Base-by-base conservation (phyloP, 2,888 invertebrate species). In the Mythimna impura region DNA sequence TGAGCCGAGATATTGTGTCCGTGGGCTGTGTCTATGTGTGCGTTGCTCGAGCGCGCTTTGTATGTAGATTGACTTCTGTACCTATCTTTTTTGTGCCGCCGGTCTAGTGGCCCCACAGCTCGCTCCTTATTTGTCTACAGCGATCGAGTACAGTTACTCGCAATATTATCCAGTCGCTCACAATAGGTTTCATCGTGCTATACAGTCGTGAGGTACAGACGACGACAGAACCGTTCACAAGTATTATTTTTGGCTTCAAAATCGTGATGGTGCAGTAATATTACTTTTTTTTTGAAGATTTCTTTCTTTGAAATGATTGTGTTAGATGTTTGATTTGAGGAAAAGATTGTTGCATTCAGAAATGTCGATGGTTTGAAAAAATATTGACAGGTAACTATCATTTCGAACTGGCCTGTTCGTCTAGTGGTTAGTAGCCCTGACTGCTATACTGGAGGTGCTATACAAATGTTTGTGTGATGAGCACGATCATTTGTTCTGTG, bases 101-200 rank as follows among this genome's bases (percentile, higher is more conserved):
- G 85, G 0, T 71, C 64, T 73, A 3, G 0, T 86, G 66, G 90
- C 91, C 87, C 47, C 60, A 84, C 82, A 71, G 9, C 77, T 76
- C 81, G 75, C 90, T 94, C 95, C 95, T 94, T 95, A 94, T 95
- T 95, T 94, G 95, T 95, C 95, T 93, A 91, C 91, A 81, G 87
- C 91, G 89, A 93, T 94, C 91, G 90, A 78, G 92, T 95, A 95
- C 95, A 95, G 95, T 95, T 95, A 95, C 88, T 88, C 89, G 89
- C 92, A 94, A 93, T 94, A 95, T 94, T 91, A 94, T 93, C 93
- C 92, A 84, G 81, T 86, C 60, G 65, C 71, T 78, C 85, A 94
- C 94, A 95, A 94, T 93, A 91, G 92, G 88, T 91, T 91, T 94
- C 93, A 94, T 95, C 95, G 95, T 95, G 95, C 92, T 88, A 91